These are phyloP conservation scores for Sinocyclocheilus grahami DNA, from an alignment of 2,113 vertebrate species.

Conservation along the genomic window DNA sequence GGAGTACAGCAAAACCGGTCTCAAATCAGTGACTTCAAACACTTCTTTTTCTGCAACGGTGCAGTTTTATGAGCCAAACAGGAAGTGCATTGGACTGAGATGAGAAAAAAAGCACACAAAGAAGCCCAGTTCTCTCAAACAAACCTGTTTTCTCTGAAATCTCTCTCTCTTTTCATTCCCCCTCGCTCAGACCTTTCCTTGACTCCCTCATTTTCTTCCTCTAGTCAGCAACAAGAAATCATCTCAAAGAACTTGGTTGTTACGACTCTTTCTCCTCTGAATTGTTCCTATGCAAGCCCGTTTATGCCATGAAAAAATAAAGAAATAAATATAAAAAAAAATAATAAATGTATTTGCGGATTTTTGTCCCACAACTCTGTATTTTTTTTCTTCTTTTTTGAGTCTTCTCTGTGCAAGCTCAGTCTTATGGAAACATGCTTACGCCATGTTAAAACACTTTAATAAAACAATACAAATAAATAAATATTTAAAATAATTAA, in stretches of 20 bases:
- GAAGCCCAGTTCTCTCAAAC: conserved; percentile 62
- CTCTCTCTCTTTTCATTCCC: conserved; percentile 55
- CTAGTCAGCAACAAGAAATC: conserved; percentile 11
- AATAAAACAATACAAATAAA: too few species aligned
- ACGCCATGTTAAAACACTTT: too few species aligned
- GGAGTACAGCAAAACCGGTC: conserved; percentile 8
- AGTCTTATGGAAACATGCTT: too few species aligned
- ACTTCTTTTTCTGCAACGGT: conserved; percentile 38
- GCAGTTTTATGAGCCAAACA: conserved; percentile 58
- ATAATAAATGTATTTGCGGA: too few species aligned
- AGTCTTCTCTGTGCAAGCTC: too few species aligned
- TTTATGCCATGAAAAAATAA: background rate
- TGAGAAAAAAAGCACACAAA: conserved; percentile 61
- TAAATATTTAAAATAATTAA: too few species aligned
- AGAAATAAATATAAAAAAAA: too few species aligned
- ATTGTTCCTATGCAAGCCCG: background rate
- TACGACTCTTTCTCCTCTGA: background rate
- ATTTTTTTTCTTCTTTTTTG: too few species aligned
- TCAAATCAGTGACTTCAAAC: conserved; percentile 46
- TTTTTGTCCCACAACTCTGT: background rate
- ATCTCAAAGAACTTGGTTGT: background rate
- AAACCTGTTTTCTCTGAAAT: conserved; percentile 50
- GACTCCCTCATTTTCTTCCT: conserved; percentile 27
- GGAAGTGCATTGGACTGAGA: conserved; percentile 60
- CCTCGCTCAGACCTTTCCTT: conserved; percentile 10